These are phyloP conservation scores for Anastrepha obliqua DNA, from an alignment of 1,140 invertebrate genomes.

Conservation along the genomic window DNA sequence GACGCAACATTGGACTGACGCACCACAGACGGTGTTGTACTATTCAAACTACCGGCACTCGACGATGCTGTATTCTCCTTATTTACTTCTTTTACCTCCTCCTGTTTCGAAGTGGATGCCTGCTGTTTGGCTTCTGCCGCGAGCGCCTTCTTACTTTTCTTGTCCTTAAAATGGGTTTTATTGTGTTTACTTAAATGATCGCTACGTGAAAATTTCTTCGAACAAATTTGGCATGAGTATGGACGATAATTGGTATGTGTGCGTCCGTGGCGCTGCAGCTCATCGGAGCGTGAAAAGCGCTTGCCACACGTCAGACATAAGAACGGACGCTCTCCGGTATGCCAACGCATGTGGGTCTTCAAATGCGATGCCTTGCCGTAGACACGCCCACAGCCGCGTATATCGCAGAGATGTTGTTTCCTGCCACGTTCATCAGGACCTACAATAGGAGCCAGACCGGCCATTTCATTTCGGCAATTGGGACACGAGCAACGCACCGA, in stretches of 20 bases:
- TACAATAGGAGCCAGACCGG: slow-evolving; percentile 78
- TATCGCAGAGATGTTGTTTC: slow-evolving; percentile 91
- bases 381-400: slow-evolving; percentile 91
- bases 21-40: neutral
- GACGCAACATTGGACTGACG: slow-evolving; percentile 6
- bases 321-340: slow-evolving; percentile 86
- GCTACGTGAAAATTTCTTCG: slow-evolving; percentile 87
- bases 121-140: slow-evolving; percentile 69
- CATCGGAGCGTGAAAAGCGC: slow-evolving; percentile 91
- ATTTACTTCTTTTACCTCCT: slow-evolving; percentile 57
- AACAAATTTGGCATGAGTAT: slow-evolving; percentile 84
- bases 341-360: slow-evolving; percentile 90
- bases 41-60: neutral
- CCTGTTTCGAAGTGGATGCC: slow-evolving; percentile 62
- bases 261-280: slow-evolving; percentile 87
- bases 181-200: slow-evolving; percentile 91
- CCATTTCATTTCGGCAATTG: slow-evolving; percentile 82
- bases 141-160: slow-evolving; percentile 70
- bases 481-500: slow-evolving; percentile 83
- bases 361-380: slow-evolving; percentile 95
- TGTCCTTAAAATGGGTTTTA: slow-evolving; percentile 82
- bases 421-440: slow-evolving; percentile 79
- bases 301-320: slow-evolving; percentile 88
- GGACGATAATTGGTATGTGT: slow-evolving; percentile 90
- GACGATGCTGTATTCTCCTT: slow-evolving; percentile 24